Base-by-base conservation (phyloP, 2,888 invertebrate genomes). In the Leptothorax acervorum region DNA sequence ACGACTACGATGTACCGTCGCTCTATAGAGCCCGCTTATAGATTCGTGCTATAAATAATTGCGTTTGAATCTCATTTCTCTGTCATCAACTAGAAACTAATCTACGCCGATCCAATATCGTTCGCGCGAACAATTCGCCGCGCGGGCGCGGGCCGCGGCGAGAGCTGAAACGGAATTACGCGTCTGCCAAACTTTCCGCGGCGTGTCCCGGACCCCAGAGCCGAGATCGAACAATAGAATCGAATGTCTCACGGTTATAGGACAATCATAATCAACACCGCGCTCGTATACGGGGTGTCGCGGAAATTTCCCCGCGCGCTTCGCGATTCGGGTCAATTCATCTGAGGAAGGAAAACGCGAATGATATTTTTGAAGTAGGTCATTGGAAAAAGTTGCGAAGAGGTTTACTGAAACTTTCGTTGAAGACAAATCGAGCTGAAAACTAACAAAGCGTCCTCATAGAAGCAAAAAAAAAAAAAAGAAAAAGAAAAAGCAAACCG, bases 151-250 rank as follows among this genome's bases (percentile, higher is more conserved):
- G 23, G 23, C 23, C 23, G 23, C 42, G 42, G 57, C 23, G 48
- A 23, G 5, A 39, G 1, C 60, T 71, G 28, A 35, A 81, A 81
- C 51, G 71, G 12, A 57, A 81, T 81, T 81, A 71, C 28, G 18
- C 8, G 48, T 31, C 60, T 62, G 35, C 48, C 28, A 51, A 78
- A 81, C 79, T 70, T 68, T 81, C 79, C 48, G n/a, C 48, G 18
- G 5, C 23, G 35, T 15, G 55, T 31, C 15, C 28, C 12, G 55
- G n/a, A 45, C 39, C 4, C 51, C 51, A 39, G 23, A 75, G 62
- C 39, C 5, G 45, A 11, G 39, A 81, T 70, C 60, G 48, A 60
- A 81, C 79, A 81, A 81, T 81, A 65, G 79, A 79, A 71, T 70
- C 79, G 48, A 79, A 70, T 12, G 23, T 79, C 79, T 48, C 60